Evolutionary conservation across 1,140 invertebrate genomes (phyloP), one percentile per base, ranked within the genome.

Genomic region (Drosophila arawakana): DNA sequence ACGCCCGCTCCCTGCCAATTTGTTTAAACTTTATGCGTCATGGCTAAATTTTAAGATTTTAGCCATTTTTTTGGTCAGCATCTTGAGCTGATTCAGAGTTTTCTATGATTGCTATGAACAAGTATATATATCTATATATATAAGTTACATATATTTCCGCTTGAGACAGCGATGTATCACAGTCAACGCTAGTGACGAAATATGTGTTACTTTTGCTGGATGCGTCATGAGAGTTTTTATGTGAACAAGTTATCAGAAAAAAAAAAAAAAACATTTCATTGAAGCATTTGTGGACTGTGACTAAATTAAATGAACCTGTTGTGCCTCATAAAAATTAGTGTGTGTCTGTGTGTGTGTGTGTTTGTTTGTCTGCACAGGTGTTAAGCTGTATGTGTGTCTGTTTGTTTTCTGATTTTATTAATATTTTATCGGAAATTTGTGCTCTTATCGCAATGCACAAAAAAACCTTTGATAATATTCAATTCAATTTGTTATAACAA

Each of bases 251-350:
- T 89, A 89, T 88, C 83, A 88, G 80, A n/a, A 63, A 76, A 68
- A 3, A 30, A 30, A 3, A 30, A 30, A 30, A 30, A 30, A 30
- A 30, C 25, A 30, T 30, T 57, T 49, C 68, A 68, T 35, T 75
- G 67, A 18, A 35, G 52, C 70, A 54, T 67, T 15, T 47, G 44
- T 59, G 54, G 50, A 44, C 55, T 80, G 62, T 89, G 84, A 78
- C 80, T 89, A 88, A 88, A 86, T 82, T 57, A 63, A 86, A 74
- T 82, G 52, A 88, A 83, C 83, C 76, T 86, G 82, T 83, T 79
- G 78, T 57, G 52, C 62, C 49, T 73, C 68, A 54, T 76, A 78
- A 69, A 72, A 54, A 50, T 55, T 41, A 30, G 25, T 52, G 49
- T 58, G 7, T 49, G n/a, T 13, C 18, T 25, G 9, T 21, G 10